Evolutionary conservation across 1,140 invertebrate species (phyloP).

Genomic region (Procambarus virginalis): DNA sequence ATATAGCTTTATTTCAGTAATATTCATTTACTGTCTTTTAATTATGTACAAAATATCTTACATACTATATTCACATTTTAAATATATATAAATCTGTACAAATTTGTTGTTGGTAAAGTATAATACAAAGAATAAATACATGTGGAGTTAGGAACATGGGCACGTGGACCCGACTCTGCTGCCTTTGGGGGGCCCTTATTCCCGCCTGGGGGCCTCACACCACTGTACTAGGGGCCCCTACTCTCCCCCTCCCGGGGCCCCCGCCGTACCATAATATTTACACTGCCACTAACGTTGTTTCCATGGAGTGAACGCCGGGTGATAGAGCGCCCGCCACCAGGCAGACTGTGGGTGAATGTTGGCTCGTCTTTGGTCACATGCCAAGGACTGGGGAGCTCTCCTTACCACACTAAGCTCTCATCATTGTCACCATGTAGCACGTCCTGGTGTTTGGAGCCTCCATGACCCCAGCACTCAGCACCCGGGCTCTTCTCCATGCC

Average conservation of each 20-base stretch:
- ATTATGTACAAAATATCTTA: constrained; percentile 63
- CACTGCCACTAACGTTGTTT: background rate
- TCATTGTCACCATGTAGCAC: background rate
- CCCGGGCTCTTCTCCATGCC: background rate
- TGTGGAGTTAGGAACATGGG: constrained; percentile 14
- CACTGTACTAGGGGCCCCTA: no score
- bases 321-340: background rate
- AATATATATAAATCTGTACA: constrained; percentile 64
- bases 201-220: no score
- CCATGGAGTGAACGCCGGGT: background rate
- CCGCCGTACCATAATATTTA: background rate
- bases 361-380: background rate
- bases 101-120: constrained; percentile 36
- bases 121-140: constrained; percentile 64
- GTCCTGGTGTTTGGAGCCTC: no score
- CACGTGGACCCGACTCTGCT: background rate
- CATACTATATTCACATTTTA: constrained; percentile 56
- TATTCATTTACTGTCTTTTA: constrained; percentile 57
- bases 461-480: background rate
- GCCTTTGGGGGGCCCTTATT: background rate
- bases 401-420: background rate
- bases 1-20: constrained; percentile 43
- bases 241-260: background rate
- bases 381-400: background rate
- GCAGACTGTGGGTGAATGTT: background rate